Evolutionary conservation across 2,888 invertebrate species (phyloP).

Genomic region (Cynaeus angustus): DNA sequence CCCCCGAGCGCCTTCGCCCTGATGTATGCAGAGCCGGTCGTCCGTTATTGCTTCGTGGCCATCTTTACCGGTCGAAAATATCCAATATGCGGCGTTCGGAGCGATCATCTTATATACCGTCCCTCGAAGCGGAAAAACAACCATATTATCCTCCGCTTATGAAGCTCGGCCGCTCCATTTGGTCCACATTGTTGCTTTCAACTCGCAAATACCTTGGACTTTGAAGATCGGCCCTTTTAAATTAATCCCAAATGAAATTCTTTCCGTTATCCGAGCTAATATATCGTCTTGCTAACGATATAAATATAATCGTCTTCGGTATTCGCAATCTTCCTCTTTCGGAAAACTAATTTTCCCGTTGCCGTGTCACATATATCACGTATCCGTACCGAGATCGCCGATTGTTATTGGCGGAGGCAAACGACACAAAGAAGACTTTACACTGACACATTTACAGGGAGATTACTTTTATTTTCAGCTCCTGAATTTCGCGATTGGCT

Average conservation of each 20-base stretch:
- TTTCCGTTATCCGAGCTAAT: constrained; percentile 54
- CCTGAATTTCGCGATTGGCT: constrained; percentile 61
- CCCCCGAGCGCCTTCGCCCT: constrained; percentile 56
- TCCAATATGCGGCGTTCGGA: constrained; percentile 66
- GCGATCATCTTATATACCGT: constrained; percentile 67
- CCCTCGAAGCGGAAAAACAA: constrained; percentile 69
- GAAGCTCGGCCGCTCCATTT: constrained; percentile 65
- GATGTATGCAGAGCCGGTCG: constrained; percentile 66
- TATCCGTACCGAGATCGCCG: constrained; percentile 66
- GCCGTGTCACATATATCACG: constrained; percentile 72
- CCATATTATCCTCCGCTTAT: constrained; percentile 68
- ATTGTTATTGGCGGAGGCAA: constrained; percentile 69
- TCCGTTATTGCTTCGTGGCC: constrained; percentile 67
- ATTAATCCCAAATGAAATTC: constrained; percentile 70
- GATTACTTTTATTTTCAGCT: constrained; percentile 71
- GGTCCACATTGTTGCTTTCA: constrained; percentile 44
- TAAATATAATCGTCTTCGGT: constrained; percentile 49
- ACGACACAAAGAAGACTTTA: constrained; percentile 73
- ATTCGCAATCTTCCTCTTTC: constrained; percentile 60
- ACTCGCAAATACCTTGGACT: constrained; percentile 53
- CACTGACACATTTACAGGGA: constrained; percentile 72
- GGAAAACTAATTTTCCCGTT: constrained; percentile 70
- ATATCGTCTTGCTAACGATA: constrained; percentile 41
- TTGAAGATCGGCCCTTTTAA: constrained; percentile 64
- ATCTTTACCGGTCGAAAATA: constrained; percentile 67